These are phyloP conservation scores for Clarias fuscus DNA, from an alignment of 2,797 vertebrate genomes.

Conservation along the genomic window DNA sequence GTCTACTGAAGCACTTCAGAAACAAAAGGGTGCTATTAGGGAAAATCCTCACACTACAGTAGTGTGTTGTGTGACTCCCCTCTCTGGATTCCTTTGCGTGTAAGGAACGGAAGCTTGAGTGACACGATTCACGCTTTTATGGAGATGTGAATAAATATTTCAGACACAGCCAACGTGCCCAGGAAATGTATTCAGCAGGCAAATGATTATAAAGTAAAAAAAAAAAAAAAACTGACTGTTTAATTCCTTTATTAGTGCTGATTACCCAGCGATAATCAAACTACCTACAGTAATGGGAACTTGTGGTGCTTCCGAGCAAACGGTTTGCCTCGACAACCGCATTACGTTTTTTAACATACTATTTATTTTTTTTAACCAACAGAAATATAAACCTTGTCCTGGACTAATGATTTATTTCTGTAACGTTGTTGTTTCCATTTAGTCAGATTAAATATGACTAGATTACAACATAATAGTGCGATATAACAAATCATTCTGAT, in stretches of 20 bases:
- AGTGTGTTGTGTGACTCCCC: neutral
- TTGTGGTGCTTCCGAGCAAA: neutral
- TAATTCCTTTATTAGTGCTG: constrained; percentile 2
- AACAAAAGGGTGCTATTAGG: neutral
- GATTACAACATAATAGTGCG: no score
- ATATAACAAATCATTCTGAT: no score
- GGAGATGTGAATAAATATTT: constrained; percentile 4
- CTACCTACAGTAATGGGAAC: neutral
- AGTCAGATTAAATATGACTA: no score
- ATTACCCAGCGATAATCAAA: constrained; percentile 18
- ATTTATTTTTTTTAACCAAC: no score
- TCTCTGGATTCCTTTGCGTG: neutral
- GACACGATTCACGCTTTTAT: constrained; percentile 16
- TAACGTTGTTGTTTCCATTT: neutral
- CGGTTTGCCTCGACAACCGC: neutral
- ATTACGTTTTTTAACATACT: no score
- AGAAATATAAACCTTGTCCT: neutral
- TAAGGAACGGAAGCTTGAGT: neutral
- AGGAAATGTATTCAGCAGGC: constrained; percentile 5
- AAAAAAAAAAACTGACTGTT: neutral
- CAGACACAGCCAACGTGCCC: constrained; percentile 1
- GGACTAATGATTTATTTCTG: neutral
- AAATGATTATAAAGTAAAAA: constrained; percentile 7
- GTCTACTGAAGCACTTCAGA: neutral
- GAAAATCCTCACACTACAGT: neutral